Percentiles rank a stretch among this genome's conserved stretches.
Evolutionary conservation across 2,113 vertebrate genomes (phyloP).

Genomic region (Amia ocellicauda): DNA sequence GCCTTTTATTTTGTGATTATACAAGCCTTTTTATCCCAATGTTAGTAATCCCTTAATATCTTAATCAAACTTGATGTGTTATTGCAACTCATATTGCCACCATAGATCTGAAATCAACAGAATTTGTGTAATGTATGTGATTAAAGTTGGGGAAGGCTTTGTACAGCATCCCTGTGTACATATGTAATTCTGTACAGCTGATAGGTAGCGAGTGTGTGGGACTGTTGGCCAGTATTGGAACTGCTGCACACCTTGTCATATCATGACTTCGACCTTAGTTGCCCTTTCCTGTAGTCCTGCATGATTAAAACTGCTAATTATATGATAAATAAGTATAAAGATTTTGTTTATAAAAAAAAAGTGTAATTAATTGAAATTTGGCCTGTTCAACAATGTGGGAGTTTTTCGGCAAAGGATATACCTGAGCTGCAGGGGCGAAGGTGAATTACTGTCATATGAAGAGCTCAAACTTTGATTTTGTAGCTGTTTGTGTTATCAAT

Average conservation of each 20-base stretch:
- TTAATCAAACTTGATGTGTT: background rate
- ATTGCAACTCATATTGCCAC: background rate
- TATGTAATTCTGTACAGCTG: constrained; percentile 81
- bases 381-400: constrained; percentile 27
- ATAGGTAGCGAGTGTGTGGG: constrained; percentile 74
- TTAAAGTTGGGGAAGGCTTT: constrained; percentile 26
- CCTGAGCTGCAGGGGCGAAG: constrained; percentile 24
- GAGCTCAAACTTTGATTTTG: constrained; percentile 19
- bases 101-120: constrained; percentile 39
- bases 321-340: constrained; percentile 58
- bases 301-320: constrained; percentile 71
- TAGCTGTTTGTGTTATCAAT: constrained; percentile 5
- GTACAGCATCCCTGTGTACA: constrained; percentile 60
- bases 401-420: constrained; percentile 33
- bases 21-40: constrained; percentile 19
- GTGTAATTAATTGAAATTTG: constrained; percentile 42
- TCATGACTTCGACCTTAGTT: constrained; percentile 67
- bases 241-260: constrained; percentile 80
- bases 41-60: background rate
- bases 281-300: constrained; percentile 82
- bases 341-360: constrained; percentile 58
- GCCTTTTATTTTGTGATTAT: constrained; percentile 44
- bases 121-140: constrained; percentile 42
- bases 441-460: constrained; percentile 20
- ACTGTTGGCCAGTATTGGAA: constrained; percentile 90